Base-by-base conservation (phyloP, 2,113 vertebrate species). In the Serinus canaria region DNA sequence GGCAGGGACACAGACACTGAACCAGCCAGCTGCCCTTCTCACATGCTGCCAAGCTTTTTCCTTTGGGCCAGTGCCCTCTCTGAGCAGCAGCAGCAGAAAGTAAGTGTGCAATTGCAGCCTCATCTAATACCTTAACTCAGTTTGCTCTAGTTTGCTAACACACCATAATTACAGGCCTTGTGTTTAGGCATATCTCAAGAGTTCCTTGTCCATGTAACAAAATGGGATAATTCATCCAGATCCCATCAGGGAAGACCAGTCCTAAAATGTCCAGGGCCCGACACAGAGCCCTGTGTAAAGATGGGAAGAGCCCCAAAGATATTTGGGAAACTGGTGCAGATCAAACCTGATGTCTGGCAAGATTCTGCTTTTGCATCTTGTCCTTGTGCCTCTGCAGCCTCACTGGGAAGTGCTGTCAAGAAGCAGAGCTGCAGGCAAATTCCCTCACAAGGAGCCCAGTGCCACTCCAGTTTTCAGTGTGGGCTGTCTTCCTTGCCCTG, bases 81-180 rank as follows among this genome's bases (percentile, higher is more conserved):
- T 0, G 0, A 59, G 4, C 24, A 44, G 67, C 79, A 88, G 82
- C 49, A 85, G 67, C 83, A 77, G 72, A 70, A 74, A 59, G 35
- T 31, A 41, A 53, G 44, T 1, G 0, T 25, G 37, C 52, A 86
- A 18, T 8, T 11, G 2, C 41, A 79, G 80, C 7, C 2, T 72
- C 81, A 49, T 84, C 64, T 67, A 66, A 83, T 28, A 70, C 56
- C 59, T 83, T 21, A 41, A 46, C 85, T 95, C 76, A 53, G 59
- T 76, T 80, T 39, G 31, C 16, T 82, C 69, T 92, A 33, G 75
- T 93, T 90, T 92, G 76, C 89, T 84, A 76, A 64, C 86, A 81
- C 52, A 80, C 68, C 28, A 9, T 92, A 93, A 83, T 94, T 92
- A 90, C 56, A 94, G 82, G 39, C 39, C 39, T 86, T 88, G 64